Conservation (phyloP, 2,888 invertebrate species). For the Phanerotoma sp. region DNA sequence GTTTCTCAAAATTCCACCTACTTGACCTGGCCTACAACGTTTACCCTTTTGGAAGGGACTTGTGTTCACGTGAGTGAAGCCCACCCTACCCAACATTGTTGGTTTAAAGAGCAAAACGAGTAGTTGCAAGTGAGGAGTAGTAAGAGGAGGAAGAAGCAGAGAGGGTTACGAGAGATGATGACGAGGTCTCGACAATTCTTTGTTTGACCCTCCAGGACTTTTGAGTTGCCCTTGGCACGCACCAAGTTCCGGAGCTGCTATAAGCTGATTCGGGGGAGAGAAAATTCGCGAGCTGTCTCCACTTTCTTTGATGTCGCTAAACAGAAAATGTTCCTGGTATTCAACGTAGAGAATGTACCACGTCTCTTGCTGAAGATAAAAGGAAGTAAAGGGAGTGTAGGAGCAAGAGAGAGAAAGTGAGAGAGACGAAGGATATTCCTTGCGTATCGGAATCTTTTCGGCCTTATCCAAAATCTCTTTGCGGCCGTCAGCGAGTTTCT, state of each 20-base stretch:
- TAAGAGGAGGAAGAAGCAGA: background rate
- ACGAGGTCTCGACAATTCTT: too few relatives aligned
- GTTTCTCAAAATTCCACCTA: too few relatives aligned
- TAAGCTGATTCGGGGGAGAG: slow-evolving; percentile 18
- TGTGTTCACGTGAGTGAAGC: too few relatives aligned
- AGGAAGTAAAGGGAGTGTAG: background rate
- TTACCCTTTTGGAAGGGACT: background rate
- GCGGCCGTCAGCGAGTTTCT: background rate
- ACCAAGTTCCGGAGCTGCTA: background rate
- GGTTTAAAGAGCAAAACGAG: background rate
- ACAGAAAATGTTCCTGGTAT: slow-evolving; percentile 40
- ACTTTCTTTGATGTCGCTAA: slow-evolving; percentile 47
- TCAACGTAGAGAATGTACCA: background rate
- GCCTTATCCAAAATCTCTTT: slow-evolving; percentile 11
- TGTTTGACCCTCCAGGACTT: too few relatives aligned
- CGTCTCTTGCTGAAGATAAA: background rate
- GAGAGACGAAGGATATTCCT: background rate
- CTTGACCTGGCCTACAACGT: too few relatives aligned
- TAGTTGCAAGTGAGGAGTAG: background rate
- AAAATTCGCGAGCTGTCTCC: slow-evolving; percentile 38
- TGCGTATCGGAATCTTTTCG: background rate
- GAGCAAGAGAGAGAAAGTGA: too few relatives aligned
- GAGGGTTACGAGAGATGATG: slow-evolving; percentile 6
- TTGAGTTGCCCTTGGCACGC: too few relatives aligned
- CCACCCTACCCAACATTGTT: background rate